Base-by-base conservation (phyloP, 2,113 vertebrate species). In the Xenopus laevis region DNA sequence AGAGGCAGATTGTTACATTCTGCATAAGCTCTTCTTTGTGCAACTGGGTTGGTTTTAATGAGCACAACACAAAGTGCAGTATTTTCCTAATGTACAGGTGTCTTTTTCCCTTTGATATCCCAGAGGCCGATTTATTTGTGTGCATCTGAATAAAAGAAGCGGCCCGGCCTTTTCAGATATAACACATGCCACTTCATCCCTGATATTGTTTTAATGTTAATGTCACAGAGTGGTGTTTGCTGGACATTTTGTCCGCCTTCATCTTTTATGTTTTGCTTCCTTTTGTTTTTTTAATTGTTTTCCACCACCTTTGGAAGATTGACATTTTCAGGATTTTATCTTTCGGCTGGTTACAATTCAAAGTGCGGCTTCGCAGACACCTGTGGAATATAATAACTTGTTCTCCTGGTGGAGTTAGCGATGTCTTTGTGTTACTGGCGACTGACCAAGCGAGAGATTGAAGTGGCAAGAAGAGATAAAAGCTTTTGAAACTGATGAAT, bases 371-470 rank as follows among this genome's bases (percentile, higher is more conserved):
- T 70, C 50, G 33, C 66, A 64, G 74, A 77, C 74, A 77, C 74
- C 74, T 77, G 74, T 77, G 74, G 74, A 77, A 77, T 70, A 77
- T 64, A 74, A 74, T 74, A 77, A 64, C 74, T 64, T 57, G 59
- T 57, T 70, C 73, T 70, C 74, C 74, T 70, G 59, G 74, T 64
- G 59, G 73, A 70, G 66, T 64, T 70, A 63, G 67, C 61, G 45
- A 53, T 50, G 59, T 77, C 74, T 77, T 77, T 77, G 65, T 74
- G 74, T 70, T 77, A 77, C 74, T 70, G 66, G 66, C 66, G 67
- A 69, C 64, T 67, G 61, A 77, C 74, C 74, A 77, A 77, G 74
- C 74, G 67, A 77, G 74, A 77, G 74, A 77, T 77, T 77, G 59
- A 68, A 77, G 74, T 77, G 61, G 74, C 59, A 70, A 64, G 44